Evolutionary conservation across 2,888 invertebrate genomes (phyloP).

Genomic region (Sycophila texana): DNA sequence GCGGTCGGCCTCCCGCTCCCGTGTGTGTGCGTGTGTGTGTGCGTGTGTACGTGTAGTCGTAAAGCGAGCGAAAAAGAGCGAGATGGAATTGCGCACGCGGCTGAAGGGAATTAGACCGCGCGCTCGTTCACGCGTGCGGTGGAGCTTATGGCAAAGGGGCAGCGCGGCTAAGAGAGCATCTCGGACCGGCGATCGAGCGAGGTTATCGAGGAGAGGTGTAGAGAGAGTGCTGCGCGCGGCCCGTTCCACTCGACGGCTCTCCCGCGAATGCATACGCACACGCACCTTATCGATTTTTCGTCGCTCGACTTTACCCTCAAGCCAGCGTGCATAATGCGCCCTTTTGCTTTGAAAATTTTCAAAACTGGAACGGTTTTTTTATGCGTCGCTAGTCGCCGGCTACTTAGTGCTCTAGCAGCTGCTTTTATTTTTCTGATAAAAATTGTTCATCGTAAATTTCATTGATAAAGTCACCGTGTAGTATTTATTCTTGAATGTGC

Average conservation of each 20-base stretch:
- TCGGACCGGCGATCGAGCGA: background rate
- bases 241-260: constrained; percentile 7
- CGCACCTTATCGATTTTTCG: constrained; percentile 34
- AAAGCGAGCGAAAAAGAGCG: background rate
- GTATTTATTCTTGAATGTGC: too few species aligned
- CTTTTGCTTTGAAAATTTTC: constrained; percentile 23
- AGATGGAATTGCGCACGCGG: constrained; percentile 63
- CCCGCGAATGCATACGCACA: constrained; percentile 13
- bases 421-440: background rate
- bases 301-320: background rate
- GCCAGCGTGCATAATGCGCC: background rate
- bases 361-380: constrained; percentile 14
- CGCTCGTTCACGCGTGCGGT: constrained; percentile 70
- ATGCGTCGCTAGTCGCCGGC: background rate
- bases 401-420: background rate
- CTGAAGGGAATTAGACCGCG: constrained; percentile 74
- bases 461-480: too few species aligned
- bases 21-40: background rate
- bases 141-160: constrained; percentile 1
- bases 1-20: constrained; percentile 32
- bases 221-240: background rate
- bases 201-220: constrained; percentile 1
- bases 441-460: too few species aligned
- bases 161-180: too few species aligned
- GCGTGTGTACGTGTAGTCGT: background rate